These are phyloP conservation scores for Drosophila takahashii DNA, from an alignment of 1,140 invertebrate species.

Conservation along the genomic window DNA sequence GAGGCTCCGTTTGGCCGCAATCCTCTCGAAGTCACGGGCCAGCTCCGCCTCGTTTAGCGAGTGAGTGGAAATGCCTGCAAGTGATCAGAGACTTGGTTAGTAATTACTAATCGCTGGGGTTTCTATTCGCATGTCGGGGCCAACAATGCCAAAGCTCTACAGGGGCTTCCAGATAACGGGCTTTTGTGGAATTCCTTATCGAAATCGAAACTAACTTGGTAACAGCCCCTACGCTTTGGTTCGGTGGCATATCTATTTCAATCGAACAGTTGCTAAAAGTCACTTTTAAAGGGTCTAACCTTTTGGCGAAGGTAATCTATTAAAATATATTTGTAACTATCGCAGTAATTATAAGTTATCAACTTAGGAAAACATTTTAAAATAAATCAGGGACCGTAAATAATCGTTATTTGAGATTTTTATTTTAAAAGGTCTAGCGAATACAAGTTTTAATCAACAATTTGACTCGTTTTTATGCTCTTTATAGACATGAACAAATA, in stretches of 20 bases:
- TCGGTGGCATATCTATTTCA: slow-evolving; percentile 37
- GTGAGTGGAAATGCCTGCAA: slow-evolving; percentile 89
- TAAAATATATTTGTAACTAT: not conserved
- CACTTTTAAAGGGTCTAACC: not conserved
- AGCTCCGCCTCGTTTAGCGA: slow-evolving; percentile 94
- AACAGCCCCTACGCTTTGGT: slow-evolving; percentile 20
- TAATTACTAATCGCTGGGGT: slow-evolving; percentile 32
- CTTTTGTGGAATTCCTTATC: slow-evolving; percentile 76
- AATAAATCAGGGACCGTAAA: too few species aligned
- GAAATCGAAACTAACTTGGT: slow-evolving; percentile 65
- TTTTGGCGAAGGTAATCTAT: not conserved
- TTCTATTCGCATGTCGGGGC: slow-evolving; percentile 33
- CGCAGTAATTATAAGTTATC: too few species aligned
- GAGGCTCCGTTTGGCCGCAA: slow-evolving; percentile 86
- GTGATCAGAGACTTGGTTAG: slow-evolving; percentile 15
- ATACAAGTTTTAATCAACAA: too few species aligned
- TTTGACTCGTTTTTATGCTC: too few species aligned
- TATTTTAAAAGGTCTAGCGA: too few species aligned
- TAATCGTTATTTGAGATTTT: too few species aligned
- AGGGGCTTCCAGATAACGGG: slow-evolving; percentile 54
- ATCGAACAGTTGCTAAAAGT: not conserved
- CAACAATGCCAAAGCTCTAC: slow-evolving; percentile 41
- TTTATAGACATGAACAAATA: too few species aligned
- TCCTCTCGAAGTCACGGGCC: slow-evolving; percentile 88
- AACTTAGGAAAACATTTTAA: too few species aligned